Base-by-base conservation (phyloP, 2,797 vertebrate species). In the Pseudomugil gertrudae region DNA sequence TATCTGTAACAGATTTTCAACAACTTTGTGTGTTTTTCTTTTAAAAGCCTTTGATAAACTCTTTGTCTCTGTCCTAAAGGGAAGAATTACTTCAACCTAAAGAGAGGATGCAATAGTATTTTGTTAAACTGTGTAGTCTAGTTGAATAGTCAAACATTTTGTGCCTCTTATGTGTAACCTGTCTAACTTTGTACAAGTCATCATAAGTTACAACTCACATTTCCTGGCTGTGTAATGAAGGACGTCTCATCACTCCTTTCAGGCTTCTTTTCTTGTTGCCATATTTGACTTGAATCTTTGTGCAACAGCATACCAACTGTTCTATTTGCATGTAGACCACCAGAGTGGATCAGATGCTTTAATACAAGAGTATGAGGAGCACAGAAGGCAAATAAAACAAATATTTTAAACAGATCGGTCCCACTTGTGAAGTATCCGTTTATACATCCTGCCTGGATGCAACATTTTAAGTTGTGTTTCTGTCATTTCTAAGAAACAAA, bases 121-220 rank as follows among this genome's bases (percentile, higher is more conserved):
- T 78, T 72, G 36, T 66, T 80, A 67, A 47, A 63, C 23, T 73
- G 55, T 24, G 21, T 48, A 24, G 63, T 75, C 40, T 55, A 35
- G 43, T 71, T 55, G 26, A 24, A 57, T 72, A 63, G 43, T 63
- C 51, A 72, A 70, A 66, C 14, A 67, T 63, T 65, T 36, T 66
- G 79, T 87, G 87, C 79, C 75, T 87, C 80, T 66, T 32, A 10
- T 69, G 63, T 80, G 62, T 60, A 74, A 83, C 67, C 29, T 69
- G 24, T 72, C 50, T 52, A 38, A 58, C 66, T 66, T 72, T 67
- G 69, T 78, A 80, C 63, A 13, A 5, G 47, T 74, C 57, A 14
- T 36, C 35, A 7, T 61, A 26, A 26, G 33, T 55, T 35, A 9
- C 21, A 33, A 51, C 17, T 27, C 11, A 45, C 38, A 48, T 7